Evolutionary conservation across 37 sponge, comb jelly and placozoan species (phyloP).

Genomic region (Petrosia ficiformis): DNA sequence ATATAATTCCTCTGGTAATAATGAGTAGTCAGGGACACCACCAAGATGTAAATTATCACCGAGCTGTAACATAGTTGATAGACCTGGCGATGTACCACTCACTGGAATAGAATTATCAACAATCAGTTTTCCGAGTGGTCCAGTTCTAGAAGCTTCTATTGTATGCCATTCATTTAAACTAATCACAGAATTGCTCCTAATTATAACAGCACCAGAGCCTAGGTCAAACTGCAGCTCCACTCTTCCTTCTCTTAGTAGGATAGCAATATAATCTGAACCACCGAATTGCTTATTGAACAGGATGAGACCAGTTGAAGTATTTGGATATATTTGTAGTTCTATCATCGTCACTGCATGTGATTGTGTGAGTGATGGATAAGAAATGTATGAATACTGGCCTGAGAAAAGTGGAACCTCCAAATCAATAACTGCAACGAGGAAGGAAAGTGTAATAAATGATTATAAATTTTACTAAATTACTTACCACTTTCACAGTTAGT

Average conservation of each 20-base stretch:
- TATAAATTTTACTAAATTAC: not conserved
- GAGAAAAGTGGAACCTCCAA: too few relatives aligned
- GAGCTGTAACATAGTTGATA: conserved; percentile 18
- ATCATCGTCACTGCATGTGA: too few relatives aligned
- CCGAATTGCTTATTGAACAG: conserved; percentile 45
- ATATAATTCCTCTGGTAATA: not conserved
- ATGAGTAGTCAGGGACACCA: not conserved
- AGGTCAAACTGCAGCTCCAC: conserved; percentile 57
- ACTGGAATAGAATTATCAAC: conserved; percentile 8
- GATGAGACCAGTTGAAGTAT: conserved; percentile 29
- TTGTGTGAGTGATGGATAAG: too few relatives aligned
- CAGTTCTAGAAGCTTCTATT: conserved; percentile 22
- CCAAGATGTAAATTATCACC: conserved; percentile 35
- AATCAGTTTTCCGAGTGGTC: conserved; percentile 17
- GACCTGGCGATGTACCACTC: conserved; percentile 20
- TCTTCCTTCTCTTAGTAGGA: conserved; percentile 15
- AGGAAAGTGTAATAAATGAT: too few relatives aligned
- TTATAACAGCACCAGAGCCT: conserved; percentile 31
- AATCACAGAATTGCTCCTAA: conserved; percentile 12
- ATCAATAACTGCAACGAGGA: too few relatives aligned
- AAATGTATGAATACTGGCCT: too few relatives aligned
- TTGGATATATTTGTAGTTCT: conserved; percentile 27
- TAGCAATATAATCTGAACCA: conserved; percentile 32
- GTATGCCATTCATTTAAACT: conserved; percentile 35
- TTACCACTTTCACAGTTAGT: conserved; percentile 37